Percentiles rank a stretch among this genome's conserved stretches.
phyloP scores from a whole-genome alignment of 2,888 invertebrate genomes.

The Drosophila stalkeri region DNA sequence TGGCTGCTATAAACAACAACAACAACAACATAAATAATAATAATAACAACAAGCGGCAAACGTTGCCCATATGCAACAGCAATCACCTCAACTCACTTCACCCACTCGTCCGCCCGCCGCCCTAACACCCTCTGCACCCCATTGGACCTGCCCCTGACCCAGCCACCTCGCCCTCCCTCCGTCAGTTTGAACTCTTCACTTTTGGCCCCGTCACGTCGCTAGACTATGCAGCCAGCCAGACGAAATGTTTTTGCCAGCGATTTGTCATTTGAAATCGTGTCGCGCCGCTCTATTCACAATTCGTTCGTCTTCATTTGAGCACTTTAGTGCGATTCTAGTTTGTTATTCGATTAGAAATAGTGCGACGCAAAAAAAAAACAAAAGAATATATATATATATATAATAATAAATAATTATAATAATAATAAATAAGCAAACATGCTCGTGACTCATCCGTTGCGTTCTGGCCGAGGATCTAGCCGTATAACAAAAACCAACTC shows the following conservation, averaged over 20 bases:
- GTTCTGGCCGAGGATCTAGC: slow-evolving; percentile 4
- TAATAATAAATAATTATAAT: neutral
- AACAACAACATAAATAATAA: too few relatives aligned
- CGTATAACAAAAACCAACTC: neutral
- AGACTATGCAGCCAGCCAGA: slow-evolving; percentile 47
- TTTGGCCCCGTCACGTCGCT: slow-evolving; percentile 25
- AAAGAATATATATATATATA: neutral
- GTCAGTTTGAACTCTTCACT: slow-evolving; percentile 21
- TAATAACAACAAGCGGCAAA: slow-evolving; percentile 30
- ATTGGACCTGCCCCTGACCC: neutral
- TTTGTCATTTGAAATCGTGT: slow-evolving; percentile 67
- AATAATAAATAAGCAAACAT: slow-evolving; percentile 36
- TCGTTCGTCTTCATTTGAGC: neutral
- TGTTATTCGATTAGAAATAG: slow-evolving; percentile 62
- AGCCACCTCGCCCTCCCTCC: neutral
- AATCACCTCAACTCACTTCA: neutral
- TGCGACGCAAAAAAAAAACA: slow-evolving; percentile 60
- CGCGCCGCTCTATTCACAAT: slow-evolving; percentile 10
- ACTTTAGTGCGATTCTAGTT: slow-evolving; percentile 22
- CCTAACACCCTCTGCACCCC: too few relatives aligned
- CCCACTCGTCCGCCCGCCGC: neutral
- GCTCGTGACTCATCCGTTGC: slow-evolving; percentile 42
- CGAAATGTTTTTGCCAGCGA: slow-evolving; percentile 49
- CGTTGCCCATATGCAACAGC: slow-evolving; percentile 24
- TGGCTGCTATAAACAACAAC: slow-evolving; percentile 51